Base-by-base conservation (phyloP, 2,113 vertebrate genomes). In the Stictonetta naevosa region DNA sequence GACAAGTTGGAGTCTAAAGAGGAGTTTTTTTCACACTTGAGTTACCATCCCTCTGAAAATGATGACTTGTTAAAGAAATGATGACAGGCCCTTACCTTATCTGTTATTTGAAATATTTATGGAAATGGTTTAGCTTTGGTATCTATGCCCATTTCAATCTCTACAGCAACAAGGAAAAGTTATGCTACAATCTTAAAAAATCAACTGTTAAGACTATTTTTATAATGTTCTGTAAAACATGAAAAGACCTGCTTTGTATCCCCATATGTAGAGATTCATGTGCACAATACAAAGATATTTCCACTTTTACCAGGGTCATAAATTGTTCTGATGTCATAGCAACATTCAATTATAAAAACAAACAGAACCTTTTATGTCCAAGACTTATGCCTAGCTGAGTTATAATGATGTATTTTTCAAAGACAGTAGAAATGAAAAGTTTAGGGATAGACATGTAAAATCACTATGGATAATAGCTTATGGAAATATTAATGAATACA, bases 61-160 rank as follows among this genome's bases (percentile, higher is more conserved):
- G 88, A 88, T 73, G 33, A 18, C 38, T 95, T 95, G 18, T 86
- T 81, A 72, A 85, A 88, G 53, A 89, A 95, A 81, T 81, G 56
- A 33, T 86, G 75, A 52, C 56, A 91, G 46, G 31, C 15, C n/a
- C 31, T 83, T 89, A 69, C 62, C 11, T 80, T 71, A 56, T 95
- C 79, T 75, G 29, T 33, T 69, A 60, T 84, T 76, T 90, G 62
- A 95, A 89, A 71, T 92, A 80, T 71, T 95, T 71, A 75, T 87
- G 42, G 83, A 63, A 84, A 91, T 48, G 6, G 33, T 81, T 95
- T 89, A 40, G 68, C 69, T 93, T 89, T 93, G 52, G 36, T 52
- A 87, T 83, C 59, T 90, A 29, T 80, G 40, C 52, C 33, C 14
- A 44, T 93, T 94, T 74, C 33, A 78, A 53, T 50, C 56, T 56